phyloP scores from a whole-genome alignment of 2,797 vertebrate species.

The Bryconaethiops microstoma region DNA sequence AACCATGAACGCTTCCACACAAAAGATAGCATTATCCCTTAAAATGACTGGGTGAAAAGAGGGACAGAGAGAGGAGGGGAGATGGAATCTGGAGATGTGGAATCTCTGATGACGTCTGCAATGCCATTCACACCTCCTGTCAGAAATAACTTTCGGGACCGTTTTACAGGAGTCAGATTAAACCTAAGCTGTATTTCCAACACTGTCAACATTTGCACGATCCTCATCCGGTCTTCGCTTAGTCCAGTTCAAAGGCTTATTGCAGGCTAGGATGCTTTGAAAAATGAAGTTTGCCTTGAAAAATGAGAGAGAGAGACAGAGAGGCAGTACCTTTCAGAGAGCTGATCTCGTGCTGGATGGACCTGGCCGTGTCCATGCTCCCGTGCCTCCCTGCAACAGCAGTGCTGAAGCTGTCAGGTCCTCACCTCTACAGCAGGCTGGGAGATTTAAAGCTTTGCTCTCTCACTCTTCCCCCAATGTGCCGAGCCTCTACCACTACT shows the following conservation, averaged over 20 bases:
- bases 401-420: constrained; percentile 24
- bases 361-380: constrained; percentile 81
- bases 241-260: neutral
- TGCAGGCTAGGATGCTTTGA: neutral
- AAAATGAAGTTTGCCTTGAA: neutral
- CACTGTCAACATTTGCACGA: neutral
- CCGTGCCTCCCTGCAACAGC: constrained; percentile 23
- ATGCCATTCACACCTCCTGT: constrained; percentile 13
- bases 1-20: constrained; percentile 41
- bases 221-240: neutral
- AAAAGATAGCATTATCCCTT: constrained; percentile 49
- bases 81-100: constrained; percentile 25
- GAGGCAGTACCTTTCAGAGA: constrained; percentile 58
- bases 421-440: constrained; percentile 9
- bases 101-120: constrained; percentile 37
- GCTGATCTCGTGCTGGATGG: constrained; percentile 87
- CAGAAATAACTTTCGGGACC: constrained; percentile 8
- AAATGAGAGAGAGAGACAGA: constrained; percentile 12
- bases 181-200: neutral
- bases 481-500: constrained; percentile 46
- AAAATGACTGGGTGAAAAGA: constrained; percentile 26
- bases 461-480: constrained; percentile 28
- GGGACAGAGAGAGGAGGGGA: constrained; percentile 28
- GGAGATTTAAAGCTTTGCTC: constrained; percentile 32
- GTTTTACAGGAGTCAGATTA: neutral